Evolutionary conservation across 2,113 vertebrate species (phyloP).

Genomic region (Phodopus roborovskii): DNA sequence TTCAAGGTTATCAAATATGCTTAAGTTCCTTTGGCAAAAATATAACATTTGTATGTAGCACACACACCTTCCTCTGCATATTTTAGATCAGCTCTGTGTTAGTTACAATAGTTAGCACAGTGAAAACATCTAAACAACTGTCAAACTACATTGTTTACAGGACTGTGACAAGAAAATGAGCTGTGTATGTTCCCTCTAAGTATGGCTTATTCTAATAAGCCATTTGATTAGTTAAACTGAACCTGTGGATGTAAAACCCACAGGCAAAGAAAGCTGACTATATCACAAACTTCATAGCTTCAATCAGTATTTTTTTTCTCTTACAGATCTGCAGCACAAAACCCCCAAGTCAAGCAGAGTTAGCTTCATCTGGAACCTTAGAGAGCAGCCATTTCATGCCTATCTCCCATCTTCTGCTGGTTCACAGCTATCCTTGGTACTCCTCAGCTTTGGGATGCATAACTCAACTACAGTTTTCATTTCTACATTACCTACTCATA

Average conservation of each 20-base stretch:
- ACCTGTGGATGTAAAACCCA: not conserved
- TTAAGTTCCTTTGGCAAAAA: not conserved
- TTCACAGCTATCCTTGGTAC: not conserved
- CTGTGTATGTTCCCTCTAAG: not conserved
- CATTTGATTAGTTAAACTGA: not conserved
- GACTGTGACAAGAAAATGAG: not conserved
- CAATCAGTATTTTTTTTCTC: not conserved
- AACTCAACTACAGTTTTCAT: not conserved
- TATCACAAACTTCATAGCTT: not conserved
- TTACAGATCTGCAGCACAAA: not conserved
- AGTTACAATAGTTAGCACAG: not conserved
- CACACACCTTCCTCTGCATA: not conserved
- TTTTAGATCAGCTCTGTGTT: not conserved
- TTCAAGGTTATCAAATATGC: not conserved
- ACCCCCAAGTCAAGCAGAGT: not conserved
- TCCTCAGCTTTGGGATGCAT: not conserved
- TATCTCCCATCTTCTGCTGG: not conserved
- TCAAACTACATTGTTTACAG: not conserved
- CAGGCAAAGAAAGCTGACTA: not conserved
- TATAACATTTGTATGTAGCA: not conserved
- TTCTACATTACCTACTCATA: not conserved
- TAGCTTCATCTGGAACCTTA: not conserved
- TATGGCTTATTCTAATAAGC: not conserved
- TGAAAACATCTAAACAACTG: not conserved
- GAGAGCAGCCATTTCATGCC: not conserved